Evolutionary conservation across 2,113 vertebrate genomes (phyloP).

Genomic region (Rhodinocichla rosea): DNA sequence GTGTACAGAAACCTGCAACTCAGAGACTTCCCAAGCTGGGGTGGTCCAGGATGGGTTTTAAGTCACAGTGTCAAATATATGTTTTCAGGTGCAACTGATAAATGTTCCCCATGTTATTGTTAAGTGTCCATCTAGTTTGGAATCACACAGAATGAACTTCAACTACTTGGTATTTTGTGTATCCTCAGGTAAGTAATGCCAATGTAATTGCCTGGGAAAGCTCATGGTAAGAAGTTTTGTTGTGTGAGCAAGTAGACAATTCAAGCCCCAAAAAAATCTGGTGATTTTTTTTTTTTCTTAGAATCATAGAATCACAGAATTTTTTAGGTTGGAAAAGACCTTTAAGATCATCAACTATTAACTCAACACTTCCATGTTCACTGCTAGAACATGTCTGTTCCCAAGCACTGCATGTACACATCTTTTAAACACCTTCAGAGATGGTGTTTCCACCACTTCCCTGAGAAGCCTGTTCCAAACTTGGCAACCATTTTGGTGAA

Average conservation of each 20-base stretch:
- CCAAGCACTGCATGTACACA: rapidly evolving
- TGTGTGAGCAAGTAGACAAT: not conserved
- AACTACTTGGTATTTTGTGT: not conserved
- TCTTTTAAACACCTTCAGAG: not conserved
- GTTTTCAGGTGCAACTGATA: not conserved
- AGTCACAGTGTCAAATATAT: not conserved
- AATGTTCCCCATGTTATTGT: rapidly evolving
- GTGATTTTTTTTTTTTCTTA: not conserved
- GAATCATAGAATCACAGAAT: not conserved
- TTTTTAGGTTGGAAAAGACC: not conserved
- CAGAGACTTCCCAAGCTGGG: not conserved
- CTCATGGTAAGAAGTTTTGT: not conserved
- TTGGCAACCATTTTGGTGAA: not conserved
- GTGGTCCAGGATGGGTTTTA: not conserved
- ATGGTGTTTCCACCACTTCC: not conserved
- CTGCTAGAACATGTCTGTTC: not conserved
- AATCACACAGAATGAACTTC: not conserved
- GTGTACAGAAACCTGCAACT: not conserved
- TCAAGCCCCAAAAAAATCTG: not conserved
- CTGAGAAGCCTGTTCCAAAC: not conserved
- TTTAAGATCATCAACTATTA: not conserved
- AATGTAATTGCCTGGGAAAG: not conserved
- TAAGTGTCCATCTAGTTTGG: not conserved
- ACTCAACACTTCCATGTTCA: not conserved
- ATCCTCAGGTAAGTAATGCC: not conserved